Conservation (phyloP, 2,888 invertebrate genomes). For the Amphipyra tragopoginis region DNA sequence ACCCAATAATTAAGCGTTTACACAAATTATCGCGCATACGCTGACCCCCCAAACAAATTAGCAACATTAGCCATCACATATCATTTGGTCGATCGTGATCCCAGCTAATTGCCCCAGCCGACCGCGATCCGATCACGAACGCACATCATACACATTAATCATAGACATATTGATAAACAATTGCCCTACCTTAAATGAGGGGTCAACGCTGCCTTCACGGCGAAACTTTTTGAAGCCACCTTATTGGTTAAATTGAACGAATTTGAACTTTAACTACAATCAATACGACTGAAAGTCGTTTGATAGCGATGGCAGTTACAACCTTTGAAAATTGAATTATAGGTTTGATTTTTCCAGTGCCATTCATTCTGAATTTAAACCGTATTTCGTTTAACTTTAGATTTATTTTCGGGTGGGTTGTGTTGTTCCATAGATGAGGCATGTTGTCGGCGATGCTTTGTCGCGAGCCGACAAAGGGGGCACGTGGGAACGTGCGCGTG, state of each 20-base stretch:
- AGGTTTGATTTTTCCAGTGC: conserved; percentile 71
- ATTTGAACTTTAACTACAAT: conserved; percentile 44
- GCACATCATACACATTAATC: conserved; percentile 82
- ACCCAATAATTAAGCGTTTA: conserved; percentile 38
- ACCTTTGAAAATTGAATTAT: conserved; percentile 53
- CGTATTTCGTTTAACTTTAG: conserved; percentile 54
- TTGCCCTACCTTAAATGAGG: conserved; percentile 88
- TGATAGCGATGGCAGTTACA: conserved; percentile 39
- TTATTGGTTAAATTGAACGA: conserved; percentile 26
- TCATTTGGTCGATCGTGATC: conserved; percentile 83
- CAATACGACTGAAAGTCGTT: conserved; percentile 41
- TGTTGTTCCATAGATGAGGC: conserved; percentile 70
- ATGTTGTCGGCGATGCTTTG: conserved; percentile 86
- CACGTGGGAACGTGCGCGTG: conserved; percentile 88
- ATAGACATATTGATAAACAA: conserved; percentile 88
- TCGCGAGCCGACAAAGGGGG: conserved; percentile 86
- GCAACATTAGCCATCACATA: conserved; percentile 82
- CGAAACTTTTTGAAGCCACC: conserved; percentile 56
- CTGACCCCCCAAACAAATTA: conserved; percentile 75
- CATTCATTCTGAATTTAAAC: conserved; percentile 49
- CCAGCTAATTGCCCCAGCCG: conserved; percentile 81
- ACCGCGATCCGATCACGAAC: conserved; percentile 80
- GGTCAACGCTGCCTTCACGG: conserved; percentile 76
- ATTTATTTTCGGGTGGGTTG: conserved; percentile 56
- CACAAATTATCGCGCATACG: conserved; percentile 48